Evolutionary conservation across 1,140 invertebrate genomes (phyloP), one percentile per base, ranked within the genome.

Genomic region (Drosophila virilis): DNA sequence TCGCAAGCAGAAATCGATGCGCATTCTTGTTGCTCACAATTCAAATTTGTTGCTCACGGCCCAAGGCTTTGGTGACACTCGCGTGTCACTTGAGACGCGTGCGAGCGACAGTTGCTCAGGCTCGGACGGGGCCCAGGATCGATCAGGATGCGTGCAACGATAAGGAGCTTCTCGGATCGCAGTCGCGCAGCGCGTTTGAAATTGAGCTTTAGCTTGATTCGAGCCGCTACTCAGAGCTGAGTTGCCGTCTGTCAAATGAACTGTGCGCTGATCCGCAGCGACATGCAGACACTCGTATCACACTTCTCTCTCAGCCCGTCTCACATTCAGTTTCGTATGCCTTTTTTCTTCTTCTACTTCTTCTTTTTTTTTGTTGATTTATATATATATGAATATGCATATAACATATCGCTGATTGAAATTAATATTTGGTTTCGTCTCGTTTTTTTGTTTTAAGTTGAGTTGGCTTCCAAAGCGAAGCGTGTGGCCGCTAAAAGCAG

Each of bases 81-180:
- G 80, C 84, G 84, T 84, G 84, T 89, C 84, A 89, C 85, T 84
- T 89, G 84, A 89, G 84, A 89, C 85, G 84, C 84, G 84, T 89
- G 84, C 84, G 84, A 89, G 77, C 85, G 85, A 90, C 84, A 89
- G 84, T 89, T 88, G 84, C 22, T 42, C 22, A 6, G 50, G 1
- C 28, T 7, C 6, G 28, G 48, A 13, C 12, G 3, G 7, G 33
- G 33, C 33, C 51, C 48, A 65, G 62, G 50, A 65, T 43, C 48
- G 43, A 13, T 51, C 38, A 65, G 62, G 62, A 54, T 54, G 57
- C 57, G 57, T 42, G 37, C 9, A n/a, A 37, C 17, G 37, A 40
- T 6, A 13, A 65, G 57, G 42, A 46, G 13, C 54, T 38, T 12
- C 64, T 61, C 43, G 42, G 43, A 45, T 51, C 45, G 55, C 81